Percentiles rank a stretch among this genome's conserved stretches.
phyloP scores from a whole-genome alignment of 2,797 vertebrate species.

The Acropternis orthonyx region DNA sequence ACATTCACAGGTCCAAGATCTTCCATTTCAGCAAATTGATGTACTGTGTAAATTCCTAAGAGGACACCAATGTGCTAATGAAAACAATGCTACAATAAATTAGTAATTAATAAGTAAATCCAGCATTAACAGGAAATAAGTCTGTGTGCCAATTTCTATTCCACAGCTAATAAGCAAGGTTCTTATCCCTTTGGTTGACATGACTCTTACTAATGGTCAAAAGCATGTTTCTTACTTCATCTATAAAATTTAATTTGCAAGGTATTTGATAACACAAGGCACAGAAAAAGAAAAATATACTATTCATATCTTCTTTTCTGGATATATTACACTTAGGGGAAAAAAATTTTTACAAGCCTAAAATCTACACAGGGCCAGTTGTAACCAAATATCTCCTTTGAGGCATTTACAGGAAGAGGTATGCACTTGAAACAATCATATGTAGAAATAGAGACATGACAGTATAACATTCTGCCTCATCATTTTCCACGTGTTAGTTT shows the following conservation, averaged over 20 bases:
- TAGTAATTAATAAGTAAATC: neutral
- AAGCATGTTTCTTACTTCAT: neutral
- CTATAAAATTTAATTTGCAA: neutral
- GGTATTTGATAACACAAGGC: neutral
- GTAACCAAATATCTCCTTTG: neutral
- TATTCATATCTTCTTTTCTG: neutral
- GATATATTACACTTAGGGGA: neutral
- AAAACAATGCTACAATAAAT: neutral
- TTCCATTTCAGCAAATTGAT: neutral
- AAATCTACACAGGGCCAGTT: neutral
- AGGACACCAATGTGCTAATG: neutral
- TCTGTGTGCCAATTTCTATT: neutral
- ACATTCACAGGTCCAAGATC: neutral
- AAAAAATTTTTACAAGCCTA: neutral
- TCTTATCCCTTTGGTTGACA: neutral
- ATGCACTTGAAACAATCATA: neutral
- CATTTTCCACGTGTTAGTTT: neutral
- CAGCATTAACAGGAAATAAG: neutral
- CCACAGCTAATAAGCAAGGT: neutral
- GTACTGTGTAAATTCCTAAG: neutral
- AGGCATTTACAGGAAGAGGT: neutral
- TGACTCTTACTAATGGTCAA: neutral
- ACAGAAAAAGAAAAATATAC: neutral
- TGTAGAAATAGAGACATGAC: neutral
- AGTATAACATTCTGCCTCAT: neutral